phyloP scores from a whole-genome alignment of 1,140 invertebrate genomes.

The Chelonus insularis region DNA sequence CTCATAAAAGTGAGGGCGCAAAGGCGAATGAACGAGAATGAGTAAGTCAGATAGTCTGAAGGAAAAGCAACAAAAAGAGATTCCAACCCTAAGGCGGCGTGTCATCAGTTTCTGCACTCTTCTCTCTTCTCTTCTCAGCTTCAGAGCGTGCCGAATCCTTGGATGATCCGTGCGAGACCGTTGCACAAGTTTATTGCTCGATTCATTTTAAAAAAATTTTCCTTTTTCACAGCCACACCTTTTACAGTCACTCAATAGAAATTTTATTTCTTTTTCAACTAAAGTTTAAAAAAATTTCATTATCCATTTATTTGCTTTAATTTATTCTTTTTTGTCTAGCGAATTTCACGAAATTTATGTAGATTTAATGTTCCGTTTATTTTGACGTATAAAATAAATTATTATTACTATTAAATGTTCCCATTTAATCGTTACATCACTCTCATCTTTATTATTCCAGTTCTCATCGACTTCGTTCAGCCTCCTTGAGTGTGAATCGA shows the following conservation, averaged over 20 bases:
- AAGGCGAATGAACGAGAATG: constrained; percentile 38
- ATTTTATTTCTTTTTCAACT: no score
- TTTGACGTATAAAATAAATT: no score
- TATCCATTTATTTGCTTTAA: no score
- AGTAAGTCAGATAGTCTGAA: constrained; percentile 24
- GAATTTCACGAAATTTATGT: no score
- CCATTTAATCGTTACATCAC: not conserved
- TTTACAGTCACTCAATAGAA: no score
- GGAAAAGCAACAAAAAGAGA: constrained; percentile 9
- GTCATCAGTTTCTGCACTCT: constrained; percentile 35
- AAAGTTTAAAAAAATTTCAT: no score
- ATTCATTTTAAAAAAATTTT: not conserved
- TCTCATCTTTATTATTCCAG: not conserved
- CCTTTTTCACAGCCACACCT: not conserved
- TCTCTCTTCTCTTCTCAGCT: constrained; percentile 29
- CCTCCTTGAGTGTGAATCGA: constrained; percentile 8
- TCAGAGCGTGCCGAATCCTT: constrained; percentile 43
- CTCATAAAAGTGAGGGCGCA: constrained; percentile 46
- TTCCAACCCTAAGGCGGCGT: constrained; percentile 34
- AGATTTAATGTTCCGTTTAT: no score
- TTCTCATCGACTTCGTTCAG: not conserved
- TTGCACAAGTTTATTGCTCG: not conserved
- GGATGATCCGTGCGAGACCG: constrained; percentile 25
- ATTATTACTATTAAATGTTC: no score
- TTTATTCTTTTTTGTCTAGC: no score